Percentiles rank a stretch among this genome's conserved stretches.
phyloP scores from a whole-genome alignment of 1,140 invertebrate species.

The Metaphire vulgaris region DNA sequence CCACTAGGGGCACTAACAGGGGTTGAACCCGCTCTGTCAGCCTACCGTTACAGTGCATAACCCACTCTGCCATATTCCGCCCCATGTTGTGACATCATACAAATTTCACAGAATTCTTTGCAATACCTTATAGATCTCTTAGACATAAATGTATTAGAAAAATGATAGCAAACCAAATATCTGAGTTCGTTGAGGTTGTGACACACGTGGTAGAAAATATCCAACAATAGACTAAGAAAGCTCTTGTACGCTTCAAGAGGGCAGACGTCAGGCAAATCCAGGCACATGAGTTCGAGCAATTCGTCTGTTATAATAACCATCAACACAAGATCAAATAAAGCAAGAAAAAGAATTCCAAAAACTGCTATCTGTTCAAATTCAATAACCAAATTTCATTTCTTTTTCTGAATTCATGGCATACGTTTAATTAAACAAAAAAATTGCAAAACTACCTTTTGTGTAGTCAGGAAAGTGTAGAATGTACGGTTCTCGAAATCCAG shows the following conservation, averaged over 20 bases:
- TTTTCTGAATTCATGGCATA: no score
- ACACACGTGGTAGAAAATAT: constrained; percentile 71
- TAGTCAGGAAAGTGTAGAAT: constrained; percentile 75
- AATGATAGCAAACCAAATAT: no score
- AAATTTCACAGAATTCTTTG: no score
- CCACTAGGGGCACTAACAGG: no score
- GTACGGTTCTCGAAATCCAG: constrained; percentile 66
- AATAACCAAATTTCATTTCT: constrained; percentile 14
- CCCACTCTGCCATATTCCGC: no score
- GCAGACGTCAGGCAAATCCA: constrained; percentile 48
- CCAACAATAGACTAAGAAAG: constrained; percentile 71
- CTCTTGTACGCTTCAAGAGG: constrained; percentile 63
- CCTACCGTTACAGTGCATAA: no score
- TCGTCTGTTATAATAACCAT: constrained; percentile 59
- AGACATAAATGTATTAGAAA: no score
- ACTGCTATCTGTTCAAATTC: no score
- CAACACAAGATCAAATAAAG: constrained; percentile 26
- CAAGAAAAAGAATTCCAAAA: no score
- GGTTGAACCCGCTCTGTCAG: no score
- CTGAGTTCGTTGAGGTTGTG: constrained; percentile 69
- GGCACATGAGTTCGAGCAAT: constrained; percentile 63
- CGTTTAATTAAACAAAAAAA: background rate
- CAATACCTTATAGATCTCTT: no score
- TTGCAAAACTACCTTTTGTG: constrained; percentile 57
- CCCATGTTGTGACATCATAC: no score